Conservation (phyloP, 2,113 vertebrate genomes). For the Egretta garzetta region DNA sequence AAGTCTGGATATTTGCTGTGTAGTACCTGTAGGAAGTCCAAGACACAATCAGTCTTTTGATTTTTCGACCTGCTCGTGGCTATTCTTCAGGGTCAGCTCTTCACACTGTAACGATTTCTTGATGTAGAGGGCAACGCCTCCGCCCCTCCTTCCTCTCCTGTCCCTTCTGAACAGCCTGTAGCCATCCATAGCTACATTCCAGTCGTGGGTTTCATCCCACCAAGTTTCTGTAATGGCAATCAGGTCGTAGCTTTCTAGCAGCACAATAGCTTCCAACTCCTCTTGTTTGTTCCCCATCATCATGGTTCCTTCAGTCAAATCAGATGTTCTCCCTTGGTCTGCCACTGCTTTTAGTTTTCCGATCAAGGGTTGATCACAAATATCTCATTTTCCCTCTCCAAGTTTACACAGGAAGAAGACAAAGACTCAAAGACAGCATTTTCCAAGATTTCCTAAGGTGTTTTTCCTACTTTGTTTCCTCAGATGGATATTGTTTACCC, state of each 20-base stretch:
- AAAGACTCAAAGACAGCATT: not conserved
- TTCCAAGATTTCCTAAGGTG: not conserved
- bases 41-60: not conserved
- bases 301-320: slow-evolving; percentile 3
- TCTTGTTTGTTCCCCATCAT: too few species aligned
- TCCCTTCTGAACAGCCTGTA: too few species aligned
- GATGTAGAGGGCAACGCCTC: too few species aligned
- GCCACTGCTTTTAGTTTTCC: slow-evolving; percentile 11
- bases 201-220: too few species aligned
- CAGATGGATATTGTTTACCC: not conserved
- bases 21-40: not conserved
- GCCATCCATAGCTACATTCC: too few species aligned
- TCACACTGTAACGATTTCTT: too few species aligned
- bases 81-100: too few species aligned
- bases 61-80: too few species aligned
- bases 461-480: not conserved
- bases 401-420: not conserved
- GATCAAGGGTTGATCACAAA: not conserved
- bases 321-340: not conserved
- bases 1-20: not conserved
- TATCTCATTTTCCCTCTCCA: not conserved
- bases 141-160: too few species aligned
- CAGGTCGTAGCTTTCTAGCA: too few species aligned
- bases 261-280: too few species aligned
- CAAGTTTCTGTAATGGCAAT: too few species aligned